Percentiles rank a stretch among this genome's conserved stretches.
These are phyloP conservation scores for Bujurquina vittata DNA, from an alignment of 2,113 vertebrate species.

Conservation along the genomic window DNA sequence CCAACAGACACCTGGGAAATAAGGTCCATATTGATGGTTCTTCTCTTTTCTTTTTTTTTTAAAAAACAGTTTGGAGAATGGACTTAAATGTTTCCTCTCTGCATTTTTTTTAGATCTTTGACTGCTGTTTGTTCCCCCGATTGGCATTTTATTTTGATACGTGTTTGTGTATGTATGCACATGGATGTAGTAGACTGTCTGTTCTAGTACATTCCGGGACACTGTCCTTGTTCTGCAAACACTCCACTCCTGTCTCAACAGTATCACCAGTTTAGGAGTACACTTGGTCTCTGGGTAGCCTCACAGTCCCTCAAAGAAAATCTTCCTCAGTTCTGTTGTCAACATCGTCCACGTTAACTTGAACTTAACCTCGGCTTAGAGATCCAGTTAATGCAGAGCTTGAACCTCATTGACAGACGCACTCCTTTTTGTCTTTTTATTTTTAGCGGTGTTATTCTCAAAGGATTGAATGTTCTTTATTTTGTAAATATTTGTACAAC, in stretches of 20 bases:
- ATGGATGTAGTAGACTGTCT: slow-evolving; percentile 73
- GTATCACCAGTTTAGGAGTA: slow-evolving; percentile 42
- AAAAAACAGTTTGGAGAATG: neutral
- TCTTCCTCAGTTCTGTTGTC: slow-evolving; percentile 40
- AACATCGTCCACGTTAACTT: slow-evolving; percentile 46
- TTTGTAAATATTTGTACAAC: slow-evolving; percentile 75
- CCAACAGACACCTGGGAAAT: slow-evolving; percentile 49
- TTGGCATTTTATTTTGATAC: slow-evolving; percentile 49
- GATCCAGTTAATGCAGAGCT: slow-evolving; percentile 49
- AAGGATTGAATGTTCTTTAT: slow-evolving; percentile 61
- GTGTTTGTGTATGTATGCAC: slow-evolving; percentile 48
- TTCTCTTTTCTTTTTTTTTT: slow-evolving; percentile 49
- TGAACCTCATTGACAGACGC: slow-evolving; percentile 60
- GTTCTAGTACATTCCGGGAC: slow-evolving; percentile 88
- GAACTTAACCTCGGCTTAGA: slow-evolving; percentile 56
- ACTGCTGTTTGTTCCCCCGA: neutral
- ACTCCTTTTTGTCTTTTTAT: slow-evolving; percentile 43
- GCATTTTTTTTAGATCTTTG: slow-evolving; percentile 26
- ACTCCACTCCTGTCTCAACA: slow-evolving; percentile 43
- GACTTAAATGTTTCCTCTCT: neutral
- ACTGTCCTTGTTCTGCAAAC: slow-evolving; percentile 60
- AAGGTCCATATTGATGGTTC: slow-evolving; percentile 35
- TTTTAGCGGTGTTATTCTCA: slow-evolving; percentile 69
- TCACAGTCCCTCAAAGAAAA: slow-evolving; percentile 43
- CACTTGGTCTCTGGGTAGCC: slow-evolving; percentile 46